phyloP scores from a whole-genome alignment of 2,113 vertebrate species.

The Neotoma lepida region DNA sequence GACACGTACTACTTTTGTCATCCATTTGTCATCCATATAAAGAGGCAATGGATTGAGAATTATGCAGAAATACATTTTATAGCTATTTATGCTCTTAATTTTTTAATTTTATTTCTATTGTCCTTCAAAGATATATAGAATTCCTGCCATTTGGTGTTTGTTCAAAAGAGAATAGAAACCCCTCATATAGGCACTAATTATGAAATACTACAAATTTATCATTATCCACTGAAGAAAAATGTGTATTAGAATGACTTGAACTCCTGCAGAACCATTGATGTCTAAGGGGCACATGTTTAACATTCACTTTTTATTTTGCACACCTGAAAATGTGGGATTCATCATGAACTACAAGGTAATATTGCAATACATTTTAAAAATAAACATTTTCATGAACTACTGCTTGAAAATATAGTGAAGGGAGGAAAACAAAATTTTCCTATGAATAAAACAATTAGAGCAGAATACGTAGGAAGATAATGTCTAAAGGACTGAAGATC shows the following conservation, averaged over 20 bases:
- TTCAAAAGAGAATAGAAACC: neutral
- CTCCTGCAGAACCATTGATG: neutral
- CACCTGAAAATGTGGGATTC: too few species aligned
- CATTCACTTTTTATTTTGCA: neutral
- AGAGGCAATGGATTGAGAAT: neutral
- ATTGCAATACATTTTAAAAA: neutral
- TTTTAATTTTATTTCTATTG: neutral
- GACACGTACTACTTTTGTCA: neutral
- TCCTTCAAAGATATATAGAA: neutral
- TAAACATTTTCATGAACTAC: neutral
- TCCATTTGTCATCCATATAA: too few species aligned
- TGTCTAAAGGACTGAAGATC: neutral
- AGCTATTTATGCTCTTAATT: neutral
- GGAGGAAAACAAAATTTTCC: neutral
- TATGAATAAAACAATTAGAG: neutral
- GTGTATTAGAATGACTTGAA: neutral
- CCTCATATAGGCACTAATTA: neutral
- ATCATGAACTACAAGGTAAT: neutral
- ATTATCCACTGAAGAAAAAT: neutral
- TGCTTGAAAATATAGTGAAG: neutral
- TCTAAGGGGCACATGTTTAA: neutral
- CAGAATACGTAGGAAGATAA: neutral
- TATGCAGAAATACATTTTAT: neutral
- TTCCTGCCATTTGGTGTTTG: neutral
- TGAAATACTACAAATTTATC: neutral